These are phyloP conservation scores for Clangula hyemalis DNA, from an alignment of 2,797 vertebrate species.

Conservation along the genomic window DNA sequence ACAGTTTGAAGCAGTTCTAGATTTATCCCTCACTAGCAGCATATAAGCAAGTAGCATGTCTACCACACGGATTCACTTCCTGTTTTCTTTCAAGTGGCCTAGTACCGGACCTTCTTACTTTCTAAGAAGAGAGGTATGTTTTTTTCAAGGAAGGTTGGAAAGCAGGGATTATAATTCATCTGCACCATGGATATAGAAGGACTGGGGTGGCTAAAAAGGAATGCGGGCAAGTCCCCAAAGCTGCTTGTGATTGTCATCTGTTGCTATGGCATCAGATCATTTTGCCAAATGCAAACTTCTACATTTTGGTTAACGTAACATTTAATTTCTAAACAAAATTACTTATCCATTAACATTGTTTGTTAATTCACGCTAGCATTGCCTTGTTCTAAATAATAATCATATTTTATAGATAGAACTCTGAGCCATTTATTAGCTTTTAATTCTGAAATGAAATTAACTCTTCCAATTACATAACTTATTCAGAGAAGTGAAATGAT, in stretches of 20 bases:
- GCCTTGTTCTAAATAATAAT: not conserved
- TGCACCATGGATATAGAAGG: not conserved
- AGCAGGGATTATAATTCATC: not conserved
- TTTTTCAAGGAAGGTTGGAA: not conserved
- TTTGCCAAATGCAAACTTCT: slow-evolving; percentile 3
- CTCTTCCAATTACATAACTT: not conserved
- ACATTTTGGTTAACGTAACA: not conserved
- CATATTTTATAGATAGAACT: not conserved
- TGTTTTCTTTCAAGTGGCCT: not conserved
- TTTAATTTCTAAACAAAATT: slow-evolving; percentile 11
- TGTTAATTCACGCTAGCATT: not conserved
- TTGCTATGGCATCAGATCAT: slow-evolving; percentile 20
- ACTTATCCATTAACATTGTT: not conserved
- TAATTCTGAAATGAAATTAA: slow-evolving; percentile 6
- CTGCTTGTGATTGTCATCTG: not conserved
- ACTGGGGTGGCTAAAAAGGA: not conserved
- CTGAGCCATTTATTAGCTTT: not conserved
- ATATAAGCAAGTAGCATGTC: not conserved
- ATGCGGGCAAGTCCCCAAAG: not conserved
- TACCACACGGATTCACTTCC: not conserved
- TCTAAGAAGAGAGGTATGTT: not conserved
- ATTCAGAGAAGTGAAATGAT: not conserved
- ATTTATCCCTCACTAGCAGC: not conserved
- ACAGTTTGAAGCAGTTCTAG: not conserved
- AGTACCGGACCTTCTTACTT: not conserved